Conservation (phyloP, 2,113 vertebrate species). For the Cynoglossus semilaevis region DNA sequence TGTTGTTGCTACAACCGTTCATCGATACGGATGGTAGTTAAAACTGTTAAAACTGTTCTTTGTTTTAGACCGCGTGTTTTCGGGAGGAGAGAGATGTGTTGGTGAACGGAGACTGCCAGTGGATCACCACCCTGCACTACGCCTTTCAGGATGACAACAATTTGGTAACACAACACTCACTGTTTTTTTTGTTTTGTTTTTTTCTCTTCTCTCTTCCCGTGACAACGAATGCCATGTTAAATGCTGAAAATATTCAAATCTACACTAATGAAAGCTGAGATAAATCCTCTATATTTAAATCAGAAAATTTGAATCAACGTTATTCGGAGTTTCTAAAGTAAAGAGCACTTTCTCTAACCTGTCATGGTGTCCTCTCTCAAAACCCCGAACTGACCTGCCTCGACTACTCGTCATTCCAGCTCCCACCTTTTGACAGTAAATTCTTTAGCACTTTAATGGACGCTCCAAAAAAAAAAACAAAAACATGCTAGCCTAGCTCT, state of each 20-base stretch:
- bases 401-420: conserved; percentile 63
- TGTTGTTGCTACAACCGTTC: too few relatives aligned
- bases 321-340: too few relatives aligned
- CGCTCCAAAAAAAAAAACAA: too few relatives aligned
- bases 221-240: not conserved
- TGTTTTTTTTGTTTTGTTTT: not conserved
- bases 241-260: too few relatives aligned
- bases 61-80: conserved; percentile 93
- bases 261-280: too few relatives aligned
- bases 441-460: conserved; percentile 37
- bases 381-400: conserved; percentile 62
- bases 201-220: not conserved
- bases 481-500: too few relatives aligned
- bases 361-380: conserved; percentile 28
- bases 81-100: conserved; percentile 95
- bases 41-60: not conserved
- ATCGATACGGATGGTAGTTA: too few relatives aligned
- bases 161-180: conserved; percentile 78
- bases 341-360: conserved; percentile 20
- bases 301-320: too few relatives aligned
- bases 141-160: conserved; percentile 98
- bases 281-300: too few relatives aligned
- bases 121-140: conserved; percentile 98
- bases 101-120: conserved; percentile 94
- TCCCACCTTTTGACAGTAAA: conserved; percentile 65